A percentile compares a stretch with the other conserved stretches of the same genome.
These are phyloP conservation scores for Nomada goodeniana DNA, from an alignment of 2,888 invertebrate genomes.

Conservation along the genomic window DNA sequence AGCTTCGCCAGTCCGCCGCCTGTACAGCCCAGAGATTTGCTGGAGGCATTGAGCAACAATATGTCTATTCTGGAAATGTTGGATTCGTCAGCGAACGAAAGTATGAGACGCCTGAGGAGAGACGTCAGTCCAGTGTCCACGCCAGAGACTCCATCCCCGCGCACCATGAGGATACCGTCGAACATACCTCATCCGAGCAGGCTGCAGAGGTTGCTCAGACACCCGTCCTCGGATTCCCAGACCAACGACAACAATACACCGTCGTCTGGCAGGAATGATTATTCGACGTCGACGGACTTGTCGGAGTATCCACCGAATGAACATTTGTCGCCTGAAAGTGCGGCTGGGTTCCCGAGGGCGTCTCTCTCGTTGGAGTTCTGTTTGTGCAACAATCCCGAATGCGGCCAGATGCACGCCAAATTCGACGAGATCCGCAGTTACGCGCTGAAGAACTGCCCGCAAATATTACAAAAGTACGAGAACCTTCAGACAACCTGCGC, in stretches of 20 bases:
- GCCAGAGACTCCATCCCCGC: constrained; percentile 81
- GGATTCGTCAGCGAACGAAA: constrained; percentile 75
- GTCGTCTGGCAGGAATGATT: constrained; percentile 51
- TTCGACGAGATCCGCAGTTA: constrained; percentile 68
- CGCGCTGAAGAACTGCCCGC: constrained; percentile 73
- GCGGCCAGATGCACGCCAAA: constrained; percentile 72
- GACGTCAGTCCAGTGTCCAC: constrained; percentile 82
- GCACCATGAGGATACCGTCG: constrained; percentile 79
- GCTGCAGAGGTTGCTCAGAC: constrained; percentile 69
- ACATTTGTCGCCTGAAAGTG: background rate
- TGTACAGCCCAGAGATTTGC: constrained; percentile 58
- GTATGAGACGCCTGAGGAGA: constrained; percentile 56
- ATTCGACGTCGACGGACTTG: constrained; percentile 64
- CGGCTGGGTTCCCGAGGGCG: background rate
- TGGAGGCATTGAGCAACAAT: constrained; percentile 63
- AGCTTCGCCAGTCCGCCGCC: constrained; percentile 81
- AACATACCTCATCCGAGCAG: constrained; percentile 74
- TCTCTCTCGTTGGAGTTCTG: constrained; percentile 60
- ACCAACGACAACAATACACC: constrained; percentile 13
- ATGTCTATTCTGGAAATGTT: constrained; percentile 80
- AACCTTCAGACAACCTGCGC: constrained; percentile 86
- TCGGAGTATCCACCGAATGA: constrained; percentile 46
- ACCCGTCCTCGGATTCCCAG: constrained; percentile 35
- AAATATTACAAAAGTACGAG: constrained; percentile 83
- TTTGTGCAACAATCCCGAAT: constrained; percentile 76